Conservation (phyloP, 2,888 invertebrate species). For the Neoitamus cyanurus region DNA sequence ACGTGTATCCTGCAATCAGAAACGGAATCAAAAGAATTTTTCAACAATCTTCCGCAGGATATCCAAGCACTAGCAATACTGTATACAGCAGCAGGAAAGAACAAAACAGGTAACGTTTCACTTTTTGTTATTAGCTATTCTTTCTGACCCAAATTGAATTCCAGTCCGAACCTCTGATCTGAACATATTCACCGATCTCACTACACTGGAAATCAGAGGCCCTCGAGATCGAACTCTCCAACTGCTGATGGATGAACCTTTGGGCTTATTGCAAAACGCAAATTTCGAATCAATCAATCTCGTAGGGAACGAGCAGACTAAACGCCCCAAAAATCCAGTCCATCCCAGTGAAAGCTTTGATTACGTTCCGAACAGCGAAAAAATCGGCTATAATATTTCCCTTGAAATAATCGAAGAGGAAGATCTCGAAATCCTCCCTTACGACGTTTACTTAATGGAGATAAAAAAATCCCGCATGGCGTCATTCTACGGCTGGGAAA, state of each 20-base stretch:
- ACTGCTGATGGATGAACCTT: conserved; percentile 67
- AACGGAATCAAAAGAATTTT: conserved; percentile 63
- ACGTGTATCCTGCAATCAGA: conserved; percentile 69
- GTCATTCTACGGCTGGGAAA: conserved; percentile 64
- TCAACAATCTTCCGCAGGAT: conserved; percentile 67
- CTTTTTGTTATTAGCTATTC: neutral
- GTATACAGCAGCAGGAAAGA: conserved; percentile 66
- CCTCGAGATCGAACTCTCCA: conserved; percentile 66
- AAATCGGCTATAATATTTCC: conserved; percentile 55
- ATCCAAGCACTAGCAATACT: conserved; percentile 70
- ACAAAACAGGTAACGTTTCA: conserved; percentile 59
- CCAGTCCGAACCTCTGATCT: conserved; percentile 63
- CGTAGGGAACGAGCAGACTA: conserved; percentile 64
- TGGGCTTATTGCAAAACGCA: conserved; percentile 67
- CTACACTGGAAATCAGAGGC: conserved; percentile 73
- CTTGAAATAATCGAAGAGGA: conserved; percentile 61
- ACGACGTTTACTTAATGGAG: conserved; percentile 72
- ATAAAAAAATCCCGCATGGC: conserved; percentile 66
- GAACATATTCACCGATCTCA: conserved; percentile 65
- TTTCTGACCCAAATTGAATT: neutral
- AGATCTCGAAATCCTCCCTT: conserved; percentile 72
- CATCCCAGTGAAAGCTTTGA: conserved; percentile 64
- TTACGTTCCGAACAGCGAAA: conserved; percentile 63
- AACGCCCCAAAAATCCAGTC: conserved; percentile 60
- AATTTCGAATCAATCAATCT: conserved; percentile 69